Base-by-base conservation (phyloP, 2,113 vertebrate species). In the Pipa parva region DNA sequence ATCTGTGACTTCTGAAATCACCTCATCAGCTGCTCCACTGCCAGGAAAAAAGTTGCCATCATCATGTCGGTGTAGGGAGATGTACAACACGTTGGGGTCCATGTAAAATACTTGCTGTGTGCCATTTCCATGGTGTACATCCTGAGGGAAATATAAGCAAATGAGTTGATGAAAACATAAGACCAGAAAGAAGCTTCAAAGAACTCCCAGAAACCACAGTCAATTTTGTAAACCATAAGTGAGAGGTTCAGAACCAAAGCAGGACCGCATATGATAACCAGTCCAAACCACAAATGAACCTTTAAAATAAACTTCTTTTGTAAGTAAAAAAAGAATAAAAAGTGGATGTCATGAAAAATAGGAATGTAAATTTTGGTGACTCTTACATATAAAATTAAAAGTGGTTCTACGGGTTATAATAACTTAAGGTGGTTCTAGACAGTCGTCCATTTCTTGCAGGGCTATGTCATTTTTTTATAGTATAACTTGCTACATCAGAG, bases 101-200 rank as follows among this genome's bases (percentile, higher is more conserved):
- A 81, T 72, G 75, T 95, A 97, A 83, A 97, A 98, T 20, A 92
- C 88, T 24, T 93, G 86, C 82, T 96, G 93, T 13, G 90, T 95
- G 24, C 92, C 92, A 0, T 94, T 93, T 24, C 94, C 94, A 4
- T 98, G 95, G 82, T 97, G 95, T 69, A 97, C 85, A 2, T 97
- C 95, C 95, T 98, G 56, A 0, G 25, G 27, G 10, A n/a, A 51
- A 27, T 25, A n/a, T n/a, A n/a, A n/a, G n/a, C n/a, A n/a, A n/a
- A n/a, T n/a, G n/a, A n/a, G n/a, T n/a, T n/a, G n/a, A n/a, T n/a
- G n/a, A 18, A 39, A 25, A 45, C 1, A 42, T n/a, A n/a, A 3
- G 39, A n/a, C n/a, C 13, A 42, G 15, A n/a, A n/a, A n/a, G n/a
- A n/a, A 4, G 5, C 4, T 9, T 7, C 13, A 12, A 15, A 42